Percentiles rank a stretch among this genome's conserved stretches.
Conservation (phyloP, 2,888 invertebrate species). For the Drosophila meridionalis region DNA sequence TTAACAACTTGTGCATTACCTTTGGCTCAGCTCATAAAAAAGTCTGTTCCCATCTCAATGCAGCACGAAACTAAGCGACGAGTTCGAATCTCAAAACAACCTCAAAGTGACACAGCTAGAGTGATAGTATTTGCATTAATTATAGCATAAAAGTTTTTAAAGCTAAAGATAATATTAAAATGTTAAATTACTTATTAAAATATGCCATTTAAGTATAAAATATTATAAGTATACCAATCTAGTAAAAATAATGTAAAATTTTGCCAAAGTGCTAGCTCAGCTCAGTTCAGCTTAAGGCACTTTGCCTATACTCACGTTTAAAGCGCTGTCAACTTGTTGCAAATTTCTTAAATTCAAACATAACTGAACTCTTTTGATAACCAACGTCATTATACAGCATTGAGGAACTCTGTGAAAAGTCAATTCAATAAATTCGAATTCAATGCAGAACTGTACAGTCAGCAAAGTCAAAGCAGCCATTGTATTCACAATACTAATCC, state of each 20-base stretch:
- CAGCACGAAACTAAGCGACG: background rate
- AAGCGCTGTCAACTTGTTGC: background rate
- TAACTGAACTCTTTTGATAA: background rate
- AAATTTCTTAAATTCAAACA: background rate
- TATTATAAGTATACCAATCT: rapidly evolving
- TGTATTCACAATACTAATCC: background rate
- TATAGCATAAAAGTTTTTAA: background rate
- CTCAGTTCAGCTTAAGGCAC: background rate
- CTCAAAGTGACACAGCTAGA: background rate
- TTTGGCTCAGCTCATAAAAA: constrained; percentile 1
- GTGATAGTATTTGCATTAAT: background rate
- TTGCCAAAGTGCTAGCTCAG: background rate
- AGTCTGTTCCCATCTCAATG: background rate
- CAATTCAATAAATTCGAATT: background rate
- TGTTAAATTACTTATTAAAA: background rate
- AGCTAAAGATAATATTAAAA: background rate
- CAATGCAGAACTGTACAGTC: background rate
- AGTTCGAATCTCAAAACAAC: background rate
- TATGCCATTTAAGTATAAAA: background rate
- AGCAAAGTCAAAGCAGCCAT: background rate
- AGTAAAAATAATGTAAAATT: background rate
- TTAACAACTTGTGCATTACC: constrained; percentile 15
- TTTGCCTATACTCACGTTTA: background rate
- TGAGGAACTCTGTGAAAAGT: background rate
- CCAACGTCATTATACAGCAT: background rate